A percentile compares a stretch with the other conserved stretches of the same genome.
phyloP scores from a whole-genome alignment of 1,140 invertebrate species.

The Nymphalis io region DNA sequence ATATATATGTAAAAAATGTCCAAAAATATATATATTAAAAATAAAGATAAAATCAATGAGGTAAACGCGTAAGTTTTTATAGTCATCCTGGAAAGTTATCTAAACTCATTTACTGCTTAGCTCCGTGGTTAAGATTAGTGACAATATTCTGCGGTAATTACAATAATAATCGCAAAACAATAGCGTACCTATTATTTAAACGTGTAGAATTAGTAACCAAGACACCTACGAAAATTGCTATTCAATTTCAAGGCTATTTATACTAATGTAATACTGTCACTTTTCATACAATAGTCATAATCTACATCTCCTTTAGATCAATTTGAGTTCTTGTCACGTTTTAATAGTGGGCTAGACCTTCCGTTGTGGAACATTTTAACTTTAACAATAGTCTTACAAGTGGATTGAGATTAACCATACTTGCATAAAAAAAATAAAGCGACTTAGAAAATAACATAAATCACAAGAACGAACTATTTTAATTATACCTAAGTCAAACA shows the following conservation, averaged over 20 bases:
- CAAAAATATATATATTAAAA: too few species aligned
- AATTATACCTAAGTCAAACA: too few species aligned
- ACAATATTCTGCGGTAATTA: too few species aligned
- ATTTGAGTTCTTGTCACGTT: constrained; percentile 18
- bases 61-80: too few species aligned
- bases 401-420: background rate
- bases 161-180: background rate
- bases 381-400: constrained; percentile 7
- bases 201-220: constrained; percentile 1
- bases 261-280: constrained; percentile 22
- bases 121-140: too few species aligned
- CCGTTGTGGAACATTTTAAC: constrained; percentile 2
- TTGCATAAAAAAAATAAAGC: too few species aligned
- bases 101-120: too few species aligned
- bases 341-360: constrained; percentile 14
- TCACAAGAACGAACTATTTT: too few species aligned
- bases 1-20: too few species aligned
- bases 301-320: constrained; percentile 11
- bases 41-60: too few species aligned
- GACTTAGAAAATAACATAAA: too few species aligned
- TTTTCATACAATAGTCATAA: constrained; percentile 22
- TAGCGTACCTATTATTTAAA: background rate
- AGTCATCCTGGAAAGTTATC: too few species aligned
- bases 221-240: constrained; percentile 13
- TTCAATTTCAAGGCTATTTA: constrained; percentile 20